Evolutionary conservation across 2,797 vertebrate genomes (phyloP).

Genomic region (Astyanax mexicanus): DNA sequence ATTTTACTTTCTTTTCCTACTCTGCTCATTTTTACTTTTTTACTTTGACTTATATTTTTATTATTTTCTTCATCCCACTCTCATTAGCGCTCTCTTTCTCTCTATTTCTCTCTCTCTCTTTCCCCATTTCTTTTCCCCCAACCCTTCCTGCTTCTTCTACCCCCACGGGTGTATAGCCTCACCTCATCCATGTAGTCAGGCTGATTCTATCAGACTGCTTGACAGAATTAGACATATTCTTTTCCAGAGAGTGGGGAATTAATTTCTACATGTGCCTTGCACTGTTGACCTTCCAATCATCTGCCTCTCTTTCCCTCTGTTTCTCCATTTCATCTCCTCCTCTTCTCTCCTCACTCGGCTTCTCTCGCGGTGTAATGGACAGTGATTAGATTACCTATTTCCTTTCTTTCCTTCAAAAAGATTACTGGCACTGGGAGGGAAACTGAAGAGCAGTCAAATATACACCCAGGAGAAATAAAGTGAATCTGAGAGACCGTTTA

Average conservation of each 20-base stretch:
- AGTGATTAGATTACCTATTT: conserved; percentile 33
- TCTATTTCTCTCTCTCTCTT: conserved; percentile 53
- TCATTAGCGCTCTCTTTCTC: conserved; percentile 38
- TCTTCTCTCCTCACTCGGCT: conserved; percentile 68
- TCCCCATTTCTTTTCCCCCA: no score
- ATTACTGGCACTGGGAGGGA: conserved; percentile 73
- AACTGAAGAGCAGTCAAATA: conserved; percentile 59
- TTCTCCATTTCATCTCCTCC: conserved; percentile 34
- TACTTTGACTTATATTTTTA: conserved; percentile 32
- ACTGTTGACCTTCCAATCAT: conserved; percentile 68
- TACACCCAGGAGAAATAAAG: not conserved
- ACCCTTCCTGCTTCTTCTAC: not conserved
- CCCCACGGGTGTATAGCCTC: not conserved
- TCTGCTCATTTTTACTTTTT: conserved; percentile 54
- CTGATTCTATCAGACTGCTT: conserved; percentile 65
- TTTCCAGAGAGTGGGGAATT: conserved; percentile 69
- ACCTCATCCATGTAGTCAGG: conserved; percentile 64
- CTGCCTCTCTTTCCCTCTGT: conserved; percentile 20
- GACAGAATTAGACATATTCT: conserved; percentile 74
- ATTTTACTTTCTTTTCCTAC: not conserved
- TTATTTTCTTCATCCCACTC: not conserved
- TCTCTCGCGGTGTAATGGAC: conserved; percentile 77
- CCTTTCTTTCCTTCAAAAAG: conserved; percentile 34
- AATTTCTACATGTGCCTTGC: conserved; percentile 75
- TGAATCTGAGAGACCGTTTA: not conserved